Base-by-base conservation (phyloP, 2,888 invertebrate species). In the Cynaeus angustus region DNA sequence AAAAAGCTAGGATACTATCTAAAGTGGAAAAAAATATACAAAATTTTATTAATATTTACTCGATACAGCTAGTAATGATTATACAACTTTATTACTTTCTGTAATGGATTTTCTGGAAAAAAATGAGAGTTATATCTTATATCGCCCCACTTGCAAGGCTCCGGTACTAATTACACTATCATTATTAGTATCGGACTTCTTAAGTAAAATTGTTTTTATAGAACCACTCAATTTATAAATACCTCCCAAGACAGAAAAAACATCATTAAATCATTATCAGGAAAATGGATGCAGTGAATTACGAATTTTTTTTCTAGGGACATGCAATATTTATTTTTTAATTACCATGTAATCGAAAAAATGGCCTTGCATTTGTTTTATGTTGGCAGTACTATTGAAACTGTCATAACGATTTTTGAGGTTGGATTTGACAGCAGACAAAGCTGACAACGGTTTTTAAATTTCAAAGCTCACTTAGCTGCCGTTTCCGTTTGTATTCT, bases 91-190 rank as follows among this genome's bases (percentile, higher is more conserved):
- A 33, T 33, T 33, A n/a, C 33, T n/a, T 1, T n/a, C 33, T 33
- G 7, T 33, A 33, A 33, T 33, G 33, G 33, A 33, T 33, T 33
- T 33, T 33, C 33, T 33, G 7, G n/a, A 33, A 33, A 33, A 33
- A 33, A 7, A 33, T n/a, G 33, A 33, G 33, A 21, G 21, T 21
- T 21, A 21, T 21, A 21, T 21, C 21, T 33, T 33, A 33, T 33
- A 33, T 33, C 9, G 33, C 33, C 1, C 9, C n/a, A 33, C 33
- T 33, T 33, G 33, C 33, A 33, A 33, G 33, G 33, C n/a, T 33
- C 33, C 33, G 33, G 9, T 33, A 9, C 33, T 33, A 33, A 33
- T 33, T 33, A 33, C 33, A 33, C 33, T 33, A 33, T 33, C 33
- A 33, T 33, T 33, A 33, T 33, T n/a, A 33, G n/a, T 33, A 33